Percentiles rank a stretch among this genome's conserved stretches.
Conservation (phyloP, 2,113 vertebrate species). For the Amblyopsis rosae region DNA sequence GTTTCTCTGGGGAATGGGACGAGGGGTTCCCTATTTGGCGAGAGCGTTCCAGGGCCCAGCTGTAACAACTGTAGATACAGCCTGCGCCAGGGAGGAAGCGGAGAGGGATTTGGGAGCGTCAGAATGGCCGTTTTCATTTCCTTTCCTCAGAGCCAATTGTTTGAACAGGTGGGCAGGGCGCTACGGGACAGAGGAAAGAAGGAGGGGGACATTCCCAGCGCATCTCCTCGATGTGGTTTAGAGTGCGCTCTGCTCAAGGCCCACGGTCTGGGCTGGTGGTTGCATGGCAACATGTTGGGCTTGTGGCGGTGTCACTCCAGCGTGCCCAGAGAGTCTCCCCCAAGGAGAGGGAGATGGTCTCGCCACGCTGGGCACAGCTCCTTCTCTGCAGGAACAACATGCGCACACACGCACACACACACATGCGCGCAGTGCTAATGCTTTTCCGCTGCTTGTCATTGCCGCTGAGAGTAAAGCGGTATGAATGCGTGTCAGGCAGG, state of each 20-base stretch:
- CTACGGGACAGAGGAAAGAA: slow-evolving; percentile 20
- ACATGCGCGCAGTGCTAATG: slow-evolving; percentile 27
- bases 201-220: slow-evolving; percentile 4
- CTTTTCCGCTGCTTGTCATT: slow-evolving; percentile 48
- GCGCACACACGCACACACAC: background rate
- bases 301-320: no score
- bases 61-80: slow-evolving; percentile 58
- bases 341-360: slow-evolving; percentile 6
- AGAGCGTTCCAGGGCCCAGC: slow-evolving; percentile 40
- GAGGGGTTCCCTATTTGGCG: slow-evolving; percentile 27
- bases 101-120: slow-evolving; percentile 47
- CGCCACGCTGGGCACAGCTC: background rate
- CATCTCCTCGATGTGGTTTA: slow-evolving; percentile 26
- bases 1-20: background rate
- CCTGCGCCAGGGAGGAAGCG: slow-evolving; percentile 42
- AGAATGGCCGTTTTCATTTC: slow-evolving; percentile 74
- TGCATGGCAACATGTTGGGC: no score
- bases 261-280: no score
- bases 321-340: slow-evolving; percentile 12
- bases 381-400: background rate
- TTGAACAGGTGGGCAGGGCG: slow-evolving; percentile 69
- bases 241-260: slow-evolving; percentile 25
- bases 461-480: slow-evolving; percentile 41
- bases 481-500: slow-evolving; percentile 53
- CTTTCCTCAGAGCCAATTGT: slow-evolving; percentile 51